Evolutionary conservation across 2,797 vertebrate genomes (phyloP).

Genomic region (Bradypus variegatus): DNA sequence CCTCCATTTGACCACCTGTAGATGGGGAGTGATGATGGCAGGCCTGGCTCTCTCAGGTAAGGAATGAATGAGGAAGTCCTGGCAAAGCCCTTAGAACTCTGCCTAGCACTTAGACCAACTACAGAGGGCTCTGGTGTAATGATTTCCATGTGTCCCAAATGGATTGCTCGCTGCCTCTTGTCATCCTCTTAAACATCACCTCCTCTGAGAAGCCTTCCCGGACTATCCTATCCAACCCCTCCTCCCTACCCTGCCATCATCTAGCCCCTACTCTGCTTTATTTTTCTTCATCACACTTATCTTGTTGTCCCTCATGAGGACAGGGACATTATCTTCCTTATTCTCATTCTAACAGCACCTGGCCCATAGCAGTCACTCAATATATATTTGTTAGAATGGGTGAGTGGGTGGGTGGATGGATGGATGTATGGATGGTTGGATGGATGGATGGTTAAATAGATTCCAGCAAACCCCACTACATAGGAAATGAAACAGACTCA

Average conservation of each 20-base stretch:
- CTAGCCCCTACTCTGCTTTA: neutral
- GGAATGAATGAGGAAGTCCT: neutral
- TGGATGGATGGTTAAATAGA: neutral
- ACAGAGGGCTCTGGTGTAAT: neutral
- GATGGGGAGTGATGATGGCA: too few relatives aligned
- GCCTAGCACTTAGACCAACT: neutral
- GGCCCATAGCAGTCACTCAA: neutral
- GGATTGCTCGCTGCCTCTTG: fast-evolving
- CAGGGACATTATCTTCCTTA: neutral
- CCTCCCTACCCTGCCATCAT: neutral
- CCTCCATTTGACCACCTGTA: neutral
- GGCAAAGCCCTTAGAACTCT: neutral
- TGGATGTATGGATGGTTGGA: too few relatives aligned
- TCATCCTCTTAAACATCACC: neutral
- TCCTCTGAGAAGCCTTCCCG: slow-evolving; percentile 1
- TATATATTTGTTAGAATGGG: neutral
- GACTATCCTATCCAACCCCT: neutral
- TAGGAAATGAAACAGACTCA: neutral
- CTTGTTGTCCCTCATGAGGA: neutral
- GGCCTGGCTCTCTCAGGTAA: neutral
- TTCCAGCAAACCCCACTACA: neutral
- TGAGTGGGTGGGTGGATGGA: too few relatives aligned
- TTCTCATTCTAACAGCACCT: neutral
- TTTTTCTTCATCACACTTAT: neutral
- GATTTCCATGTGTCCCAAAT: neutral